A percentile compares a stretch with the other conserved stretches of the same genome.
phyloP scores from a whole-genome alignment of 2,113 vertebrate genomes.

The Vanacampus margaritifer region DNA sequence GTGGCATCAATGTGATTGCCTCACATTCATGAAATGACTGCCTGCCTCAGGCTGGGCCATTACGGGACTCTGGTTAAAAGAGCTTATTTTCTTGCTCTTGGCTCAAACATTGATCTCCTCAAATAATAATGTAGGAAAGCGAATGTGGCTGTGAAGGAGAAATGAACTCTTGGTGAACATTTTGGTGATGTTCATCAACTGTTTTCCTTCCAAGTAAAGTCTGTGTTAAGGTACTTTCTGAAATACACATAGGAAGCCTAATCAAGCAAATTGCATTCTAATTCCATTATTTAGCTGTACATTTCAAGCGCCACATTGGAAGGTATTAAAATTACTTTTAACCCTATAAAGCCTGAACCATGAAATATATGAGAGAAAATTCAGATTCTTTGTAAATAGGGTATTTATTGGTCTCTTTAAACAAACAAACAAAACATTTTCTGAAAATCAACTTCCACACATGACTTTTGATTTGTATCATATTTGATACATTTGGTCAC shows the following conservation, averaged over 20 bases:
- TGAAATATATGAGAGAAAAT: no score
- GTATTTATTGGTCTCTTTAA: no score
- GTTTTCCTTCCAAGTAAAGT: not conserved
- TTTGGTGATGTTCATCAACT: not conserved
- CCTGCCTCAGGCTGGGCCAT: constrained; percentile 29
- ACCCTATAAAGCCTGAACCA: no score
- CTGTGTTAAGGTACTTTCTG: not conserved
- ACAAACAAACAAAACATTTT: no score
- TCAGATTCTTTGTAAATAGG: no score
- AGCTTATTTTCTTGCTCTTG: constrained; percentile 23
- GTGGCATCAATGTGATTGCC: constrained; percentile 40
- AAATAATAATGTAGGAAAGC: not conserved
- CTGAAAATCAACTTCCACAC: no score
- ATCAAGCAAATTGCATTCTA: not conserved
- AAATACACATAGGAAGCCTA: not conserved
- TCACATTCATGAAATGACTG: constrained; percentile 26
- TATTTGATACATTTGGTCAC: no score
- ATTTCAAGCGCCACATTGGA: not conserved
- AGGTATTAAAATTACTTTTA: not conserved
- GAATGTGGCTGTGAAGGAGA: constrained; percentile 12
- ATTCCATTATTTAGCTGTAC: not conserved
- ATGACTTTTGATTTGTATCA: no score
- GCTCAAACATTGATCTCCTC: constrained; percentile 41
- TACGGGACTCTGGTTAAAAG: constrained; percentile 35
- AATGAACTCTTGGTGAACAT: constrained; percentile 16